Evolutionary conservation across 2,888 invertebrate genomes (phyloP).

Genomic region (Nomada ferruginata): DNA sequence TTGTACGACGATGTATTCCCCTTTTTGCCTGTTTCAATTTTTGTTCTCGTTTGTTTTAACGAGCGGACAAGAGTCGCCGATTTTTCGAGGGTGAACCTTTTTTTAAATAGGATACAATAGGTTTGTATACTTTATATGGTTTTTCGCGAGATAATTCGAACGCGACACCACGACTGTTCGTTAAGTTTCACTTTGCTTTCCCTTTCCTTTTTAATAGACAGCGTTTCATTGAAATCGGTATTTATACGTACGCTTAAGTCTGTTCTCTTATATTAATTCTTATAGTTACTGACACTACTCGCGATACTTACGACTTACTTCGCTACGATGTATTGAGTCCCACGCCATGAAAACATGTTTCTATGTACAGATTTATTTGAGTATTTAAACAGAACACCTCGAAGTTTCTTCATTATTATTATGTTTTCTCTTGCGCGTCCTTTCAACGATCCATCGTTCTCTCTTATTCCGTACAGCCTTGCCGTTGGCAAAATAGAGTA

Average conservation of each 20-base stretch:
- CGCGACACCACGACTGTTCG: neutral
- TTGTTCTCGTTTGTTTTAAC: neutral
- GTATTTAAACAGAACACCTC: constrained; percentile 72
- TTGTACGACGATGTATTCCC: constrained; percentile 1
- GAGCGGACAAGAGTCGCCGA: constrained; percentile 42
- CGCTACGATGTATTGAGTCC: constrained; percentile 66
- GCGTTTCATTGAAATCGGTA: constrained; percentile 10
- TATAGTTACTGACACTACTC: constrained; percentile 46
- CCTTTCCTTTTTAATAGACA: neutral
- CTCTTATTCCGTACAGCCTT: constrained; percentile 59
- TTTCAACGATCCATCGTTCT: constrained; percentile 25
- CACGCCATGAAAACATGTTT: constrained; percentile 56
- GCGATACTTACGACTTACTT: constrained; percentile 46
- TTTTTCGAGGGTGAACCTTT: constrained; percentile 17
- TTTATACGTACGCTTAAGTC: neutral
- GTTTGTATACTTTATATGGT: too few species aligned
- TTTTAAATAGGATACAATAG: too few species aligned
- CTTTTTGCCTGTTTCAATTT: neutral
- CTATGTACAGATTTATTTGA: constrained; percentile 68
- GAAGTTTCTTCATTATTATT: constrained; percentile 59
- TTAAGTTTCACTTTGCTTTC: too few species aligned
- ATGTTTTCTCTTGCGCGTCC: constrained; percentile 41
- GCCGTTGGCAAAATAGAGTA: constrained; percentile 50
- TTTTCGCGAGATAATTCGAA: constrained; percentile 8
- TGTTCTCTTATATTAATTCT: constrained; percentile 13